phyloP scores from a whole-genome alignment of 2,888 invertebrate species.

The Nemotelus pantherinus region DNA sequence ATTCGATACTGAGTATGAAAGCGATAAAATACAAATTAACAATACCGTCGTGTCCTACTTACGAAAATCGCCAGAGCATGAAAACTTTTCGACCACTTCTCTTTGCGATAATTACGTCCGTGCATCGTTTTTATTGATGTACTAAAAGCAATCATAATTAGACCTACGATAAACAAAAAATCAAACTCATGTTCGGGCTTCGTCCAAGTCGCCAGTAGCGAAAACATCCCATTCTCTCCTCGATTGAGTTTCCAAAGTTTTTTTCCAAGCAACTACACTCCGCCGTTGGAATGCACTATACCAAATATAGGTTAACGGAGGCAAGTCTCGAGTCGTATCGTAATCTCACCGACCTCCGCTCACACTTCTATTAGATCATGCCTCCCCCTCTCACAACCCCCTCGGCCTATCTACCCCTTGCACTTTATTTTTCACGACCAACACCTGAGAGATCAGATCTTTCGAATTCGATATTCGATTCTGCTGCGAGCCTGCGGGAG shows the following conservation, averaged over 20 bases:
- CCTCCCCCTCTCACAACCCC: conserved; percentile 10
- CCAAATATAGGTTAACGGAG: conserved; percentile 41
- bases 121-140: not conserved
- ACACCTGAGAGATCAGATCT: conserved; percentile 10
- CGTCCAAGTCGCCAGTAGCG: conserved; percentile 17
- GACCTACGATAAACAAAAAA: conserved; percentile 21
- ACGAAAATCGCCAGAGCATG: conserved; percentile 16
- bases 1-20: not conserved
- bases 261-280: conserved; percentile 19
- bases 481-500: conserved; percentile 5
- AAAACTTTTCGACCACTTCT: not conserved
- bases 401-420: conserved; percentile 2
- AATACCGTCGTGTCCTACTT: conserved; percentile 29
- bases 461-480: not conserved
- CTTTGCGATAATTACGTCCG: not conserved
- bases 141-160: conserved; percentile 2
- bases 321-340: conserved; percentile 18
- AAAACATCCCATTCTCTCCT: conserved; percentile 33
- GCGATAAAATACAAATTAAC: conserved; percentile 36
- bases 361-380: not conserved
- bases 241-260: not conserved
- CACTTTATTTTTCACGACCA: conserved; percentile 24
- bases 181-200: conserved; percentile 2
- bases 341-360: not conserved
- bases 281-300: conserved; percentile 35